Percentiles rank a stretch among this genome's conserved stretches.
phyloP scores from a whole-genome alignment of 2,888 invertebrate species.

The Antheraea assamensis region DNA sequence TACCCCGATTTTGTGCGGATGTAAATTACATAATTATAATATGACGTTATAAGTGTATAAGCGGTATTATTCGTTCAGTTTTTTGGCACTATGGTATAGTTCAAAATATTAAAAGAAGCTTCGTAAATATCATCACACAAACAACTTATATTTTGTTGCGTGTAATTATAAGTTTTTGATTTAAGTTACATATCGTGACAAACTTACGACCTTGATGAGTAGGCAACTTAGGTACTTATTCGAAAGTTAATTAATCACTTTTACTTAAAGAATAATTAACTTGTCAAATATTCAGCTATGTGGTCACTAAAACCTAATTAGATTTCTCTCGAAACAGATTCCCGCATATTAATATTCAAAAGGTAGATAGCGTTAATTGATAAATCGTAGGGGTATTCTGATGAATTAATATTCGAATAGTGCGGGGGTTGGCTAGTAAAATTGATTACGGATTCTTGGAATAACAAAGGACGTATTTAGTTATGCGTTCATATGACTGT shows the following conservation, averaged over 20 bases:
- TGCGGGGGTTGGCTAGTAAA: not conserved
- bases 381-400: not conserved
- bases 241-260: not conserved
- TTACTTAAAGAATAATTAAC: not conserved
- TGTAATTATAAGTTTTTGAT: not conserved
- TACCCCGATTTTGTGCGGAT: too few relatives aligned
- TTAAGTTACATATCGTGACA: not conserved
- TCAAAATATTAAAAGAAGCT: too few relatives aligned
- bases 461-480: not conserved
- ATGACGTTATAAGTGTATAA: too few relatives aligned
- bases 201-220: not conserved
- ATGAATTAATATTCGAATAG: not conserved
- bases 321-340: slow-evolving; percentile 15
- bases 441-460: not conserved
- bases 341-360: slow-evolving; percentile 10
- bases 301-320: slow-evolving; percentile 13
- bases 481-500: not conserved
- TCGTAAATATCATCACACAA: too few relatives aligned
- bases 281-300: slow-evolving; percentile 14
- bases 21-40: too few relatives aligned
- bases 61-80: too few relatives aligned
- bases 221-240: not conserved
- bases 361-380: slow-evolving; percentile 4
- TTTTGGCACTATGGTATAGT: too few relatives aligned
- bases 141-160: too few relatives aligned